A percentile compares a stretch with the other conserved stretches of the same genome.
Conservation (phyloP, 2,113 vertebrate genomes). For the Caracal caracal region DNA sequence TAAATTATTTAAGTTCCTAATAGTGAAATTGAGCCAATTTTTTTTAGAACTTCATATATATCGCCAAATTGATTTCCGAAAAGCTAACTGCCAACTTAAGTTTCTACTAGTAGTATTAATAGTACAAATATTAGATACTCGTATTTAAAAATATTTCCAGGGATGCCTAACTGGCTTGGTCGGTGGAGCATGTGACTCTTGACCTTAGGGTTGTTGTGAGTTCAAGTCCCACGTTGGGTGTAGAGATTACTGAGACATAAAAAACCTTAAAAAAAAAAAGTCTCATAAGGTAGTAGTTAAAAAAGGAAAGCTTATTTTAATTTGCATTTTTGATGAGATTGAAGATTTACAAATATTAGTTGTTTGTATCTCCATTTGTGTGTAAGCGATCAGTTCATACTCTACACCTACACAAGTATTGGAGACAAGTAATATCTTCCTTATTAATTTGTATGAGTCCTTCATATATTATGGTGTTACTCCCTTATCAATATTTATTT, state of each 20-base stretch:
- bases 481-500: constrained; percentile 9
- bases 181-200: background rate
- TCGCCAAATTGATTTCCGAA: background rate
- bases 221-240: background rate
- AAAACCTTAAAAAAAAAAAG: background rate
- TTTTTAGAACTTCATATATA: background rate
- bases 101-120: background rate
- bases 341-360: background rate
- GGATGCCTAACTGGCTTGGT: background rate
- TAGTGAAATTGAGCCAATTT: background rate
- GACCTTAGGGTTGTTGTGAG: background rate
- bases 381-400: background rate
- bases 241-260: background rate
- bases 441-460: background rate
- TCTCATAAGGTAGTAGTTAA: background rate
- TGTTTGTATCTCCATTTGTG: background rate
- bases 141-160: background rate
- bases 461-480: background rate
- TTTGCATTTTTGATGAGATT: background rate
- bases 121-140: background rate
- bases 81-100: background rate
- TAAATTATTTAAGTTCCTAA: background rate
- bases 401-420: background rate
- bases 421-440: background rate
- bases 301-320: background rate